phyloP scores from a whole-genome alignment of 2,113 vertebrate genomes.

The Platichthys flesus region DNA sequence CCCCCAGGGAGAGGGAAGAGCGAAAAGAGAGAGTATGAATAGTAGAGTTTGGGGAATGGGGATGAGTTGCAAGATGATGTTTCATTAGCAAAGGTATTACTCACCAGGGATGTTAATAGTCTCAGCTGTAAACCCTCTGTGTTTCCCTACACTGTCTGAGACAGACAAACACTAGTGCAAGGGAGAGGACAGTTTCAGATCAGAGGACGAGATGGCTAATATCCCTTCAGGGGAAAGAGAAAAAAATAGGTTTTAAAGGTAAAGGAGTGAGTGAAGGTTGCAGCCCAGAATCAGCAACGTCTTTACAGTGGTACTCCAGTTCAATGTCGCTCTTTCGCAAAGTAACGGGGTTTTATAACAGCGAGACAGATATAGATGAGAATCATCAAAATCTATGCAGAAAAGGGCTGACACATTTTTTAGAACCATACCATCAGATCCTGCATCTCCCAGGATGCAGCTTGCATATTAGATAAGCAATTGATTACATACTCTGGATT shows the following conservation, averaged over 20 bases:
- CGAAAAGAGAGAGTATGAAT: slow-evolving; percentile 27
- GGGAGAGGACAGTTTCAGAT: background rate
- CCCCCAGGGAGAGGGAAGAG: slow-evolving; percentile 16
- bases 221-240: background rate
- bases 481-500: background rate
- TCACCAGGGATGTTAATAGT: no score
- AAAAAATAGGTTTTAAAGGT: no score
- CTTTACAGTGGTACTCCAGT: background rate
- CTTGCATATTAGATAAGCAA: no score
- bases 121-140: slow-evolving; percentile 47
- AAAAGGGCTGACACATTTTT: background rate
- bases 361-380: background rate
- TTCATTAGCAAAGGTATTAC: slow-evolving; percentile 50
- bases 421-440: background rate
- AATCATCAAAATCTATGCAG: background rate
- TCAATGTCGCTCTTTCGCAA: background rate
- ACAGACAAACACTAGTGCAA: background rate
- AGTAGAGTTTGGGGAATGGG: slow-evolving; percentile 35
- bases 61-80: slow-evolving; percentile 47
- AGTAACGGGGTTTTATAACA: background rate
- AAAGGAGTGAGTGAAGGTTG: no score
- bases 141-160: slow-evolving; percentile 22
- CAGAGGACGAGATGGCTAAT: no score
- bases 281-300: background rate
- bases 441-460: background rate